Evolutionary conservation across 1,140 invertebrate genomes (phyloP), one percentile per base, ranked within the genome.

Genomic region (Ostrea edulis): DNA sequence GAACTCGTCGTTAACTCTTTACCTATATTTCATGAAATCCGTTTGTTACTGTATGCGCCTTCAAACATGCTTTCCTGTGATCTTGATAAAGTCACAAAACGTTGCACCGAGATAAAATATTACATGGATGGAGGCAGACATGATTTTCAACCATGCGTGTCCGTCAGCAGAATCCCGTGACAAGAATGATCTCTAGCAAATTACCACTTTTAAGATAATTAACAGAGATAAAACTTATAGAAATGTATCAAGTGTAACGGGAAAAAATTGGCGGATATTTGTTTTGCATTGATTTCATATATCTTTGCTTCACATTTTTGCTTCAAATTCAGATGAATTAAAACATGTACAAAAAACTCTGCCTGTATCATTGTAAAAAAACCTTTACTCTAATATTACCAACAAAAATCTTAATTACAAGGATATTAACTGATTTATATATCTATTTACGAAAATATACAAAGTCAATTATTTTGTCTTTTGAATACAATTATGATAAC

Each of bases 71-170:
- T 35, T 71, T 35, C 29, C 68, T 71, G 5, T 25, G 68, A 71
- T 35, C 22, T 29, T 29, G 68, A 71, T 71, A 71, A 25, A 71
- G 25, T 9, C 22, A 71, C 25, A 25, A 25, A 71, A 25, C 22
- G 22, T 14, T 35, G 29, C 22, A 29, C 29, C 68, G 22, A 71
- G 68, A 71, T 71, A 71, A 71, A 71, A 71, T 71, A 71, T 68
- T 68, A 68, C 25, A 71, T 25, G 68, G 65, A 29, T 71, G 68
- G 25, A 29, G 68, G 68, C 68, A 71, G 68, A 71, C 22, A 71
- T 71, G 68, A 71, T 71, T 71, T 71, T 71, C 68, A 71, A 25
- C 68, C 68, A 71, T 71, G 68, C 68, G 68, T 71, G 29, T 29
- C 22, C 29, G 68, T 25, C 25, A 35, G 68, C 22, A 71, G 29